Conservation (phyloP, 2,888 invertebrate genomes). For the Andrena hattorfiana region DNA sequence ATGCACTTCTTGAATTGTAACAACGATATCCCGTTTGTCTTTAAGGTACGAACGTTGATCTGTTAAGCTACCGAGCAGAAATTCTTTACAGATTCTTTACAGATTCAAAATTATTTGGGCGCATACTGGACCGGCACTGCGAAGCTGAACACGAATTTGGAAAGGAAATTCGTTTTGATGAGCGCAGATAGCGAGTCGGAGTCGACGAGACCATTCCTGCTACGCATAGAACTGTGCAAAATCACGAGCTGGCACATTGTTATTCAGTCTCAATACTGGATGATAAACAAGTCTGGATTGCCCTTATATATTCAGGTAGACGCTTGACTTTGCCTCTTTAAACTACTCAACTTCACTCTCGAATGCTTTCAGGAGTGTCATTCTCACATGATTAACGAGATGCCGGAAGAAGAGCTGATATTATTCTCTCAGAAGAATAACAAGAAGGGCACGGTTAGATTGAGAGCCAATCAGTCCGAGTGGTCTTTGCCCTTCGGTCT, state of each 20-base stretch:
- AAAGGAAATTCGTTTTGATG: constrained; percentile 88
- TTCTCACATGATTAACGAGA: constrained; percentile 87
- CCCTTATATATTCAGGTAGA: constrained; percentile 92
- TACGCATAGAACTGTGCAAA: constrained; percentile 89
- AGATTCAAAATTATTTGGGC: constrained; percentile 88
- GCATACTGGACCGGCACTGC: constrained; percentile 90
- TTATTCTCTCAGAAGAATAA: constrained; percentile 88
- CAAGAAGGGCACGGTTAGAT: constrained; percentile 86
- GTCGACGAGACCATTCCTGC: constrained; percentile 88
- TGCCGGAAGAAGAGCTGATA: constrained; percentile 88
- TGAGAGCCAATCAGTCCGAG: constrained; percentile 88
- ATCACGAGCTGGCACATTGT: constrained; percentile 88
- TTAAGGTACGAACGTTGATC: constrained; percentile 78
- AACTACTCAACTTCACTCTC: neutral
- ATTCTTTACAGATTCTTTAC: constrained; percentile 57
- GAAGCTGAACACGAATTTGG: constrained; percentile 89
- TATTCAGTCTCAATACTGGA: constrained; percentile 94
- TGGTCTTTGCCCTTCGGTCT: constrained; percentile 89
- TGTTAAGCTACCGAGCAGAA: neutral
- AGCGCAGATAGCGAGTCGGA: constrained; percentile 89
- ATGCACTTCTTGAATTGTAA: constrained; percentile 89
- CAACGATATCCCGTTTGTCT: constrained; percentile 86
- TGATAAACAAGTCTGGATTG: constrained; percentile 94
- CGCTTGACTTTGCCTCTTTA: neutral
- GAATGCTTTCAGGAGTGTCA: constrained; percentile 86